These are phyloP conservation scores for Sycophaga agraensis DNA, from an alignment of 1,140 invertebrate species.

Conservation along the genomic window DNA sequence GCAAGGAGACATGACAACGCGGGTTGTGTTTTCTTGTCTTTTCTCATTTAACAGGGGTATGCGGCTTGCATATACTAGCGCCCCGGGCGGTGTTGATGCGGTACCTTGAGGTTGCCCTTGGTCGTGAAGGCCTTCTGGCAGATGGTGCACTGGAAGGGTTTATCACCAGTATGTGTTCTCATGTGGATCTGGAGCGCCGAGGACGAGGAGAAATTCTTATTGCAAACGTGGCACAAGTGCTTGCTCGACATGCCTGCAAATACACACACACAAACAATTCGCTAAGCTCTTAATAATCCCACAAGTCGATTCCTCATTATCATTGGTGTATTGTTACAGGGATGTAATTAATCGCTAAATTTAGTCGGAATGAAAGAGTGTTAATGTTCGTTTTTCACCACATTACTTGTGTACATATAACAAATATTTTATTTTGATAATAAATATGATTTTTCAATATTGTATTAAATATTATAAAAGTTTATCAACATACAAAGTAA, in stretches of 20 bases:
- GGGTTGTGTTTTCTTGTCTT: constrained; percentile 1
- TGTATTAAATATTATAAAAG: too few species aligned
- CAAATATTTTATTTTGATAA: too few species aligned
- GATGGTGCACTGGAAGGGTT: constrained; percentile 93
- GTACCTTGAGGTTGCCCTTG: constrained; percentile 96
- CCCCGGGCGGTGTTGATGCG: neutral
- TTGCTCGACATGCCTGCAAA: constrained; percentile 70
- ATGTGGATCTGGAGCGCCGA: constrained; percentile 97
- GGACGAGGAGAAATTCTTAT: constrained; percentile 96
- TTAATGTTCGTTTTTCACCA: too few species aligned
- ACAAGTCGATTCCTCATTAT: too few species aligned
- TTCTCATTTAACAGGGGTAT: neutral
- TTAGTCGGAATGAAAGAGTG: too few species aligned
- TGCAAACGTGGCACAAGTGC: constrained; percentile 94
- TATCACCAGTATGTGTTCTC: constrained; percentile 97
- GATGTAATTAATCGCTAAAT: too few species aligned
- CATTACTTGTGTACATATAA: too few species aligned
- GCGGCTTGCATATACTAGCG: too few species aligned
- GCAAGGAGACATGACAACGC: too few species aligned
- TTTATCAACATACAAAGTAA: too few species aligned
- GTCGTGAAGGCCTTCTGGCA: constrained; percentile 96
- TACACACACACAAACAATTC: constrained; percentile 52
- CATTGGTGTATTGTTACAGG: too few species aligned
- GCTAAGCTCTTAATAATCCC: constrained; percentile 48
- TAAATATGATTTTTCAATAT: too few species aligned